A percentile compares a stretch with the other conserved stretches of the same genome.
Conservation (phyloP, 92 coral and sea anemone genomes). For the Paragorgia papillata region DNA sequence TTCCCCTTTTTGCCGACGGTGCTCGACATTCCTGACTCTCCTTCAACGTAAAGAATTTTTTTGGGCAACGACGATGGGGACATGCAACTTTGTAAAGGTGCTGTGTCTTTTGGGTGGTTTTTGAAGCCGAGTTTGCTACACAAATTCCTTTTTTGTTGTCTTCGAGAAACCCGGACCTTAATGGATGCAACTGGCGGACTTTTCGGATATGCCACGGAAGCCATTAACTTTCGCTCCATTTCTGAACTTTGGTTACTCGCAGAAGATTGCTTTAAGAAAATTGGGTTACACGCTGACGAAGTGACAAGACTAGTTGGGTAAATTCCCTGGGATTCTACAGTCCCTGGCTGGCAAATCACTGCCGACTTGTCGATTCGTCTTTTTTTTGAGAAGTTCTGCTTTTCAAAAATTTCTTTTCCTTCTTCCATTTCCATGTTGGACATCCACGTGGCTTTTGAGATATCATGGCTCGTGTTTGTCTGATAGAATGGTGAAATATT, state of each 20-base stretch:
- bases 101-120: background rate
- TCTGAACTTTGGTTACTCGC: background rate
- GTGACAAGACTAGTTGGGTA: no score
- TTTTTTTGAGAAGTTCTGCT: no score
- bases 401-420: no score
- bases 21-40: background rate
- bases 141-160: no score
- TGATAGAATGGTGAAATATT: no score
- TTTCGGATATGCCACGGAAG: background rate
- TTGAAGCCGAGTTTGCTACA: background rate
- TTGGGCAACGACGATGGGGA: background rate
- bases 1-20: background rate
- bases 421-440: no score
- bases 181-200: background rate
- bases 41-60: background rate
- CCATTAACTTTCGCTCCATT: no score
- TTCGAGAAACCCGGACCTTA: background rate
- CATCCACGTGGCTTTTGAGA: no score
- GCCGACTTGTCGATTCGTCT: background rate
- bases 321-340: background rate
- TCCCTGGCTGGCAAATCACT: background rate
- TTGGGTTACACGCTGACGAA: no score
- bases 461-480: no score
- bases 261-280: background rate
- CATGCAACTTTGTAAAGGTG: background rate